phyloP scores from a whole-genome alignment of 2,888 invertebrate species.

The Drosophila macrospina region DNA sequence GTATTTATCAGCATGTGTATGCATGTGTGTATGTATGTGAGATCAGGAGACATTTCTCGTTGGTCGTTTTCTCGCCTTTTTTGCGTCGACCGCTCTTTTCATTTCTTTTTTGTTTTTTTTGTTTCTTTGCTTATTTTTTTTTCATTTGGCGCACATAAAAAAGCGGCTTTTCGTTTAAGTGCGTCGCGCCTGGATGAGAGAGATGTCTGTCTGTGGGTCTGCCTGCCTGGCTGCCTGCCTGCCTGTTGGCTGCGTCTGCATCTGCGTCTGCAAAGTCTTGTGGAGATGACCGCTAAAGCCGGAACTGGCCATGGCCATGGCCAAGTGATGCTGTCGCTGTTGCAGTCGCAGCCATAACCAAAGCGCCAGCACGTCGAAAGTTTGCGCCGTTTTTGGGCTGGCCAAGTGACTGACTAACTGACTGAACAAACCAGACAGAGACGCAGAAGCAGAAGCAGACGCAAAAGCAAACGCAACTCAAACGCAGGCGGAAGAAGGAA shows the following conservation, averaged over 20 bases:
- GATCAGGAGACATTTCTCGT: slow-evolving; percentile 64
- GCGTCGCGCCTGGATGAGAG: slow-evolving; percentile 65
- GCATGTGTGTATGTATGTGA: slow-evolving; percentile 10
- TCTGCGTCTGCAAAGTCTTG: slow-evolving; percentile 12
- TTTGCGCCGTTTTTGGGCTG: slow-evolving; percentile 80
- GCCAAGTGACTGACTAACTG: slow-evolving; percentile 58
- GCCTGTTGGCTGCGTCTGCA: slow-evolving; percentile 15
- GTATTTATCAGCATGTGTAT: too few species aligned
- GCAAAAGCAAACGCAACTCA: slow-evolving; percentile 19
- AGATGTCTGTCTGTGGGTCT: slow-evolving; percentile 22
- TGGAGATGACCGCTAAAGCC: slow-evolving; percentile 66
- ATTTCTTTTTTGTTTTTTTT: slow-evolving; percentile 36
- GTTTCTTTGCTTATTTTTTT: slow-evolving; percentile 31
- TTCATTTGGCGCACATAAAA: slow-evolving; percentile 62
- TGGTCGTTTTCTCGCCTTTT: slow-evolving; percentile 65
- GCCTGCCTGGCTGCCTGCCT: background rate
- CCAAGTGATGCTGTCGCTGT: slow-evolving; percentile 34
- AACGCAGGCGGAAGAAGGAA: slow-evolving; percentile 75
- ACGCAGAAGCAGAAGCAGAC: slow-evolving; percentile 18
- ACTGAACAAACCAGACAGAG: slow-evolving; percentile 54
- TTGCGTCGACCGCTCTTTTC: slow-evolving; percentile 55
- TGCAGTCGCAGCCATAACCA: slow-evolving; percentile 21
- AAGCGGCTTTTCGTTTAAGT: slow-evolving; percentile 72
- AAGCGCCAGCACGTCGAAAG: slow-evolving; percentile 64
- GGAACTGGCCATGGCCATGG: slow-evolving; percentile 71